Evolutionary conservation across 1,140 invertebrate species (phyloP).

Genomic region (Cryptotermes secundus): DNA sequence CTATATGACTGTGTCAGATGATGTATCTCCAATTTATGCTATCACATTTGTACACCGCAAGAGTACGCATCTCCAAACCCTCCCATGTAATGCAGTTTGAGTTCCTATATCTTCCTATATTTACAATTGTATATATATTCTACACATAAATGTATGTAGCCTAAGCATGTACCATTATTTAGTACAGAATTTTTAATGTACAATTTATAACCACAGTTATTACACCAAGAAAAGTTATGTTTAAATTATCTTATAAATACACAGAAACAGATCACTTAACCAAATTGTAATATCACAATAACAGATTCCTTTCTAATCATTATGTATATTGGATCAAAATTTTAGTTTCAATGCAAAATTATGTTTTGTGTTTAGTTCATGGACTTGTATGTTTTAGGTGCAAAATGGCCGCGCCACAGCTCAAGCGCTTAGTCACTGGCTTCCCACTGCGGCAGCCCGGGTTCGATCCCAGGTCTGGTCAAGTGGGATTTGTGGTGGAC

Average conservation of each 20-base stretch:
- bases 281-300: not conserved
- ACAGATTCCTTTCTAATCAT: not conserved
- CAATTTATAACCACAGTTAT: not conserved
- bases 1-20: not conserved
- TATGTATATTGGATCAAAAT: not conserved
- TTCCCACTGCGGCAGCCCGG: no score
- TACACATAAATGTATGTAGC: not conserved
- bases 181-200: not conserved
- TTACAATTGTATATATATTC: not conserved
- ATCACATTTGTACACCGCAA: not conserved
- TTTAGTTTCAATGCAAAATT: not conserved
- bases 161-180: not conserved
- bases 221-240: not conserved
- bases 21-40: not conserved
- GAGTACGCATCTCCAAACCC: not conserved
- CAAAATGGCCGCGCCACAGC: no score
- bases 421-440: no score
- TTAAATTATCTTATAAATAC: not conserved
- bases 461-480: no score
- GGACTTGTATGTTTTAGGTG: not conserved
- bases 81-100: not conserved
- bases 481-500: no score
- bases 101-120: not conserved
- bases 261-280: not conserved
- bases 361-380: not conserved